Evolutionary conservation across 53 echinoderm and acorn worm genomes (phyloP).

Genomic region (Arbacia lixula): DNA sequence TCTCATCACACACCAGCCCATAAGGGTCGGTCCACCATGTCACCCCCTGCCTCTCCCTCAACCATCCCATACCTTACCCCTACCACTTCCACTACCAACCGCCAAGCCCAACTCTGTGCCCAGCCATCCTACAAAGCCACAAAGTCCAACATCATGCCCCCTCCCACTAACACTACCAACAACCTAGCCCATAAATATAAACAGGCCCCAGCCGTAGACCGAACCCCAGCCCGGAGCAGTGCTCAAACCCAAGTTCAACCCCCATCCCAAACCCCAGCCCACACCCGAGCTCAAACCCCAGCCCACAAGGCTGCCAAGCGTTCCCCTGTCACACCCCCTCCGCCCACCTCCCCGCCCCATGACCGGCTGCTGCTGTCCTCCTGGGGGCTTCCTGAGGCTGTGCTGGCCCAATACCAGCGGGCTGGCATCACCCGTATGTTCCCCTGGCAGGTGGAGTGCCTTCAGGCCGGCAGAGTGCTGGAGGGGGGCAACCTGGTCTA

Average conservation of each 20-base stretch:
- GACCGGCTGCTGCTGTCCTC: constrained; percentile 89
- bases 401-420: constrained; percentile 87
- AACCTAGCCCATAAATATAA: too few relatives aligned
- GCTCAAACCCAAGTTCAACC: too few relatives aligned
- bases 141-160: too few relatives aligned
- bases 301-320: too few relatives aligned
- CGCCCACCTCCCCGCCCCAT: constrained; percentile 59
- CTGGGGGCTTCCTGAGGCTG: constrained; percentile 89
- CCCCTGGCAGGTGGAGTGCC: constrained; percentile 96
- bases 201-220: too few relatives aligned
- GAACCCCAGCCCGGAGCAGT: too few relatives aligned
- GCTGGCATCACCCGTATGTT: constrained; percentile 89
- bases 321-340: constrained; percentile 49
- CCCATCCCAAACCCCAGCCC: not conserved
- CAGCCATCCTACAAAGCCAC: too few relatives aligned
- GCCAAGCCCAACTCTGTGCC: too few relatives aligned
- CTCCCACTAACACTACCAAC: too few relatives aligned
- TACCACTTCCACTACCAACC: too few relatives aligned
- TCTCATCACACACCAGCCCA: too few relatives aligned
- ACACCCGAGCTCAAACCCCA: too few relatives aligned
- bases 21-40: constrained; percentile 39
- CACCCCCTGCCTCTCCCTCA: constrained; percentile 42
- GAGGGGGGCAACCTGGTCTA: constrained; percentile 94
- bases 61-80: constrained; percentile 53
- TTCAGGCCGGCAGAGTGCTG: constrained; percentile 73